phyloP scores from a whole-genome alignment of 2,113 vertebrate species.

The Athene cunicularia region DNA sequence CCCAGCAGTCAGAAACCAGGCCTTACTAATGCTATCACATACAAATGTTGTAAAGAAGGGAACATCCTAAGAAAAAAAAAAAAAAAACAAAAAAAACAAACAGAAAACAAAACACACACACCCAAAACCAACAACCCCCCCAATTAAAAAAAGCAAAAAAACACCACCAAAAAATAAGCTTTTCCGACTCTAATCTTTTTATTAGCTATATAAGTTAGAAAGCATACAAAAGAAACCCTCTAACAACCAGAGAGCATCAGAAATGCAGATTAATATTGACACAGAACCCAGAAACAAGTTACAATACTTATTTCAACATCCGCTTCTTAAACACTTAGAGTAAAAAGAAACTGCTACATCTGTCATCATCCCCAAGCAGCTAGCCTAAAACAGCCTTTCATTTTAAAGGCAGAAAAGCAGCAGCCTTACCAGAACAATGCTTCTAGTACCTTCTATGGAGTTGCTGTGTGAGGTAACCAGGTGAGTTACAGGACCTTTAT shows the following conservation, averaged over 20 bases:
- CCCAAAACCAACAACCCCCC: rapidly evolving
- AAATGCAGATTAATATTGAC: rapidly evolving
- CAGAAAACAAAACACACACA: neutral
- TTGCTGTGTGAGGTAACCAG: rapidly evolving
- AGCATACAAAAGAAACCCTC: rapidly evolving
- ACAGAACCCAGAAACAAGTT: rapidly evolving
- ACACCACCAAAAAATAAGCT: too few species aligned
- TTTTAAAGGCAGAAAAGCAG: rapidly evolving
- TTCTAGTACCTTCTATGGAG: rapidly evolving
- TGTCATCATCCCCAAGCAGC: rapidly evolving
- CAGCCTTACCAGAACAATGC: rapidly evolving
- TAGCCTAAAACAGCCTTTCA: neutral
- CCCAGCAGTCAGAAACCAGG: neutral
- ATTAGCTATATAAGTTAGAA: rapidly evolving
- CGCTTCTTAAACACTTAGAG: rapidly evolving
- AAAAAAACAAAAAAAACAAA: neutral
- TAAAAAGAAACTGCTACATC: neutral
- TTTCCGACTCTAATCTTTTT: neutral
- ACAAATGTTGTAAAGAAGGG: rapidly evolving
- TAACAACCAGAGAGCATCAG: too few species aligned
- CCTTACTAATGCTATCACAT: rapidly evolving
- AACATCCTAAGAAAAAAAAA: rapidly evolving
- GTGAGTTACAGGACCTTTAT: too few species aligned
- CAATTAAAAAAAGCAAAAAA: neutral
- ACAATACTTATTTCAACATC: rapidly evolving